A percentile compares a stretch with the other conserved stretches of the same genome.
Evolutionary conservation across 1,140 invertebrate species (phyloP).

Genomic region (Carcinoscorpius rotundicauda): DNA sequence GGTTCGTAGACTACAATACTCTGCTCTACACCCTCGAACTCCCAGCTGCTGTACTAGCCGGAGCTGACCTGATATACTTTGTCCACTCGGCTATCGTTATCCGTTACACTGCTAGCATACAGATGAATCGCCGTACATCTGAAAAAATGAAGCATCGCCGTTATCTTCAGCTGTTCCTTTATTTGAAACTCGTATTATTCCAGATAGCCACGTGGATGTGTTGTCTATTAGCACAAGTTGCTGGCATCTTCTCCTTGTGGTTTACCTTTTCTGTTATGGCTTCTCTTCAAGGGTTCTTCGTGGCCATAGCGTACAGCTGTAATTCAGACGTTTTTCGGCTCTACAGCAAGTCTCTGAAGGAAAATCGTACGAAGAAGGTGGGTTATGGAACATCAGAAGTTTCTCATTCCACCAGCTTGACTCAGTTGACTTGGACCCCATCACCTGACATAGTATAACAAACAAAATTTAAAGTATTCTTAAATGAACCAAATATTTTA

Average conservation of each 20-base stretch:
- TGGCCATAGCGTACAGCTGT: conserved; percentile 49
- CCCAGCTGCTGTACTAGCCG: conserved; percentile 33
- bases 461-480: too few species aligned
- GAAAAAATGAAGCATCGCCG: conserved; percentile 46
- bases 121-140: conserved; percentile 31
- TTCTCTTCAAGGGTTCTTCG: conserved; percentile 43
- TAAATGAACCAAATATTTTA: too few species aligned
- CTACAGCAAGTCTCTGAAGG: conserved; percentile 32
- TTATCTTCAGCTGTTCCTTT: conserved; percentile 45
- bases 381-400: conserved; percentile 35
- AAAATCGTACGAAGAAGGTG: conserved; percentile 26
- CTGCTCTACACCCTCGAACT: conserved; percentile 36
- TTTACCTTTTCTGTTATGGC: conserved; percentile 38
- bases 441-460: conserved; percentile 37
- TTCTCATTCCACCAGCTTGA: conserved; percentile 40
- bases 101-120: conserved; percentile 29
- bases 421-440: conserved; percentile 37
- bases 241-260: conserved; percentile 28
- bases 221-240: conserved; percentile 27
- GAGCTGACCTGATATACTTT: conserved; percentile 34
- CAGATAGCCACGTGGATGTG: conserved; percentile 25
- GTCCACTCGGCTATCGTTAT: conserved; percentile 37
- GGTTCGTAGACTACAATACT: neutral
- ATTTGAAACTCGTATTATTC: conserved; percentile 42
- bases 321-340: conserved; percentile 46